phyloP scores from a whole-genome alignment of 2,797 vertebrate genomes.

The Liasis olivaceus region DNA sequence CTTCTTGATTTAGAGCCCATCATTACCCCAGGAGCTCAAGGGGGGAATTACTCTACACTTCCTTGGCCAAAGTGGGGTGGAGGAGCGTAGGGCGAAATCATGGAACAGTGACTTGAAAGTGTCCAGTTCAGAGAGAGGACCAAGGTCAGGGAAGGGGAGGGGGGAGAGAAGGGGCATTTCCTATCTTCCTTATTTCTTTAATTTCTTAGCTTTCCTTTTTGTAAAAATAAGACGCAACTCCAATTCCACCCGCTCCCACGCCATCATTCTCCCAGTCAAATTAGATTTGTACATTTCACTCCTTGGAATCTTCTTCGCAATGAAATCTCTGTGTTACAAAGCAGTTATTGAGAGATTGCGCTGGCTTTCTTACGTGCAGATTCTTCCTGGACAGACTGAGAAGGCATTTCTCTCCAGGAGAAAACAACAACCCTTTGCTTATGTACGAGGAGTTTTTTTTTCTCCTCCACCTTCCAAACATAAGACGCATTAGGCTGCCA shows the following conservation, averaged over 20 bases:
- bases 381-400: background rate
- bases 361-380: background rate
- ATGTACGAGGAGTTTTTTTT: accelerated
- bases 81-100: background rate
- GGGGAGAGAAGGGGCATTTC: background rate
- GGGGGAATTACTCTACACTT: background rate
- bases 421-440: background rate
- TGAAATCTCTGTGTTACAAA: background rate
- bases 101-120: no score
- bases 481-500: accelerated
- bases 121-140: background rate
- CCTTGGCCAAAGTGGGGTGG: no score
- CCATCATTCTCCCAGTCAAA: background rate
- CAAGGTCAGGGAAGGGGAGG: no score
- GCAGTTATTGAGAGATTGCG: no score
- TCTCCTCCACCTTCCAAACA: no score
- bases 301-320: background rate
- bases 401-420: no score
- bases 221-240: background rate
- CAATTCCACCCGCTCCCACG: background rate
- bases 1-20: background rate
- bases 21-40: background rate
- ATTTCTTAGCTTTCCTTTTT: background rate
- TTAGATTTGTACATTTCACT: background rate
- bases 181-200: background rate